A percentile compares a stretch with the other conserved stretches of the same genome.
Conservation (phyloP, 2,797 vertebrate genomes). For the Huso huso region DNA sequence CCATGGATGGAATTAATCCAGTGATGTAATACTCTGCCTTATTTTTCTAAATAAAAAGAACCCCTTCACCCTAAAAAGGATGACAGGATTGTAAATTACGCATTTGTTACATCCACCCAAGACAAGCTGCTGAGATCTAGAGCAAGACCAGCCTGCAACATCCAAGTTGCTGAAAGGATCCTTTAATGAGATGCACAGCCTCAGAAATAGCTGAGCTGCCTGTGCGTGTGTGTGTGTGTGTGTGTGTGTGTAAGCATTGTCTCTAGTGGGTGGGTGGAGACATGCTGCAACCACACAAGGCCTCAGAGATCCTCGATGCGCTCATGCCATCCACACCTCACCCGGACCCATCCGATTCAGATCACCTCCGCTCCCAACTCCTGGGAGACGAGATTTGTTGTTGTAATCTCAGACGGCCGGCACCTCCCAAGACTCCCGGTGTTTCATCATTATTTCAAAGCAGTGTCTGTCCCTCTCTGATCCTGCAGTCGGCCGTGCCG, state of each 20-base stretch:
- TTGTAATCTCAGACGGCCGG: constrained; percentile 1
- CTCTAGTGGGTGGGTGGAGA: background rate
- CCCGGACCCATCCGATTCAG: background rate
- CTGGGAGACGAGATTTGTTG: constrained; percentile 11
- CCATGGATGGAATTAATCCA: no score
- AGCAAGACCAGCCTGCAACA: background rate
- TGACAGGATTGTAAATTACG: constrained; percentile 9
- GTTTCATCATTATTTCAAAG: constrained; percentile 12
- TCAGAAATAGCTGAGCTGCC: constrained; percentile 17
- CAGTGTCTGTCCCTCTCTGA: constrained; percentile 12
- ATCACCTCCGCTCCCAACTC: background rate
- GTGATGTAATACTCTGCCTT: no score
- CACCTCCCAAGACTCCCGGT: background rate
- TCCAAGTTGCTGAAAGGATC: background rate
- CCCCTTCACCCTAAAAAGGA: background rate
- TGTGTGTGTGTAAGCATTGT: background rate
- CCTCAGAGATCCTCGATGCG: background rate
- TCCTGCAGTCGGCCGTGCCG: constrained; percentile 3
- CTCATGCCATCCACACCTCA: background rate
- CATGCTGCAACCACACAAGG: background rate
- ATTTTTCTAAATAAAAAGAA: no score
- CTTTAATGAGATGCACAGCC: background rate
- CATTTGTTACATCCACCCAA: background rate
- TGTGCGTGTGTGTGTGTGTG: background rate
- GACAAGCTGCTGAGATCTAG: constrained; percentile 1